Percentiles rank a stretch among this genome's conserved stretches.
Evolutionary conservation across 1,140 invertebrate genomes (phyloP).

Genomic region (Temnothorax longispinosus): DNA sequence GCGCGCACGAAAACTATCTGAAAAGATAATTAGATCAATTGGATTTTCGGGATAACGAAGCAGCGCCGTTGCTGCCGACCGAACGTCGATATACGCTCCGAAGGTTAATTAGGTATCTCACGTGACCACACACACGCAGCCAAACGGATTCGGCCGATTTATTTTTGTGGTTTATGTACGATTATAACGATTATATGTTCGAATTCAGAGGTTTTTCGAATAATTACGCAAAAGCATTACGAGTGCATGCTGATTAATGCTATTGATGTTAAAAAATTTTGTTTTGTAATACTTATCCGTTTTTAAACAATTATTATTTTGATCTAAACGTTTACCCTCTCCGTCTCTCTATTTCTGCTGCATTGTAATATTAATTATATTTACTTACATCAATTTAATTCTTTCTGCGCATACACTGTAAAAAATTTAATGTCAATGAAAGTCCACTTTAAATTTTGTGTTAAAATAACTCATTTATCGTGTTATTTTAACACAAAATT

Average conservation of each 20-base stretch:
- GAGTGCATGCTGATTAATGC: background rate
- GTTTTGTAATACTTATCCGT: background rate
- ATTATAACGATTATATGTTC: background rate
- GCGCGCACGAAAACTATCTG: conserved; percentile 29
- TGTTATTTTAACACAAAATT: too few species aligned
- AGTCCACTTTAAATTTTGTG: too few species aligned
- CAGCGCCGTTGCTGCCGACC: background rate
- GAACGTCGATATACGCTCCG: conserved; percentile 17
- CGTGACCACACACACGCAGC: too few species aligned
- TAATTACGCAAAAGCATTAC: background rate
- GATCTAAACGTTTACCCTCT: background rate
- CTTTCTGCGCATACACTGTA: background rate
- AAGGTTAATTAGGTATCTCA: conserved; percentile 56
- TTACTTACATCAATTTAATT: background rate
- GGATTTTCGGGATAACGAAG: conserved; percentile 57
- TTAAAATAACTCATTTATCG: too few species aligned
- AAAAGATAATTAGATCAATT: conserved; percentile 67
- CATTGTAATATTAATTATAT: background rate
- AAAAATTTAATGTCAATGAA: too few species aligned
- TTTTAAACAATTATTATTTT: background rate
- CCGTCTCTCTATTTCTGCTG: background rate
- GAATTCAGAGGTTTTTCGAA: background rate
- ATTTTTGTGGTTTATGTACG: background rate
- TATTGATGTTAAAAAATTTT: conserved; percentile 1
- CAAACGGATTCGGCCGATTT: background rate